Conservation (phyloP, 2,797 vertebrate species). For the Diglossa cyanea region DNA sequence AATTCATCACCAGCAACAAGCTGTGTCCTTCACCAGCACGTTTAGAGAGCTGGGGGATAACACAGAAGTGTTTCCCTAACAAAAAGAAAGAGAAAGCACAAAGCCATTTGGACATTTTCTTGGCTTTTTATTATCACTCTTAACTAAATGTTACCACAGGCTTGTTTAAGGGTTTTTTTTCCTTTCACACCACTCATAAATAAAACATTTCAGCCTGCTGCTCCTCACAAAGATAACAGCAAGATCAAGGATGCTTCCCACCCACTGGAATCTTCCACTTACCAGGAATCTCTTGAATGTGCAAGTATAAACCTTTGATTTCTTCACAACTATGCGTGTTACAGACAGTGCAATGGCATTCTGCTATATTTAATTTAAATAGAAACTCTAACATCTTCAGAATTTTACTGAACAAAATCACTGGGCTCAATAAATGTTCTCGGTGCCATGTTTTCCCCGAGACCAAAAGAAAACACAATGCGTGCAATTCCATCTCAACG, state of each 20-base stretch:
- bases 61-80: background rate
- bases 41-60: background rate
- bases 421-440: background rate
- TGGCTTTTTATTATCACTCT: background rate
- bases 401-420: background rate
- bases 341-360: background rate
- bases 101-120: background rate
- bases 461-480: background rate
- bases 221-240: background rate
- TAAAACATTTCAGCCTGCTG: background rate
- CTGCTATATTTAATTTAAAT: background rate
- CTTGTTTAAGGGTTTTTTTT: background rate
- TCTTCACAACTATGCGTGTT: background rate
- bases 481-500: background rate
- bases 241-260: background rate
- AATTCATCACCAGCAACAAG: background rate
- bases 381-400: background rate
- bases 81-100: background rate
- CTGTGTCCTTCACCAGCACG: background rate
- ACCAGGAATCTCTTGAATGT: background rate
- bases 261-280: rapidly evolving
- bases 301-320: background rate
- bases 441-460: background rate
- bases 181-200: background rate
- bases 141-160: background rate